Evolutionary conservation across 2,888 invertebrate genomes (phyloP).

Genomic region (Metallyticus violacea): DNA sequence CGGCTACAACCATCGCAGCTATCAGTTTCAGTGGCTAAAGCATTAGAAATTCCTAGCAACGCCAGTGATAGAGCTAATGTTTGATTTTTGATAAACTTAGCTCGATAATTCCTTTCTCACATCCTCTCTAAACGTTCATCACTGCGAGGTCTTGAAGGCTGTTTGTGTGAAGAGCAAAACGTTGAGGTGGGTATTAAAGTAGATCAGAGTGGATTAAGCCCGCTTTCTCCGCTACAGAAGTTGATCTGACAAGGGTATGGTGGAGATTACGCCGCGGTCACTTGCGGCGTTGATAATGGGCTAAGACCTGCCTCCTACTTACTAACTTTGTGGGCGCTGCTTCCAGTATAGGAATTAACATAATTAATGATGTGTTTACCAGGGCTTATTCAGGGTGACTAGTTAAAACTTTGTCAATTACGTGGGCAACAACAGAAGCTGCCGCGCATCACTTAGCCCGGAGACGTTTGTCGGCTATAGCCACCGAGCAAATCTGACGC

Average conservation of each 20-base stretch:
- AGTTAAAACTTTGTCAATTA: not conserved
- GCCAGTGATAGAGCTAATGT: too few relatives aligned
- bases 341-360: not conserved
- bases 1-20: too few relatives aligned
- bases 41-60: too few relatives aligned
- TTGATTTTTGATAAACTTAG: too few relatives aligned
- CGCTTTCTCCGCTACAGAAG: not conserved
- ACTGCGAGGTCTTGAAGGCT: too few relatives aligned
- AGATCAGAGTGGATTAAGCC: not conserved
- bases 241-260: not conserved
- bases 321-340: not conserved
- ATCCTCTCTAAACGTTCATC: too few relatives aligned
- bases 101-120: too few relatives aligned
- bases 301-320: not conserved
- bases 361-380: not conserved
- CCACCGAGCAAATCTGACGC: not conserved
- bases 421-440: not conserved
- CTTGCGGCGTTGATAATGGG: not conserved
- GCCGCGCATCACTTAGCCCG: not conserved
- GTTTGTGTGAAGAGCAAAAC: not conserved
- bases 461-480: not conserved
- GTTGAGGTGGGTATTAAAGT: not conserved
- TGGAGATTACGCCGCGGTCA: not conserved
- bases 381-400: not conserved
- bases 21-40: too few relatives aligned